Percentiles rank a stretch among this genome's conserved stretches.
Evolutionary conservation across 2,888 invertebrate species (phyloP).

Genomic region (Drosophila kambysellisi): DNA sequence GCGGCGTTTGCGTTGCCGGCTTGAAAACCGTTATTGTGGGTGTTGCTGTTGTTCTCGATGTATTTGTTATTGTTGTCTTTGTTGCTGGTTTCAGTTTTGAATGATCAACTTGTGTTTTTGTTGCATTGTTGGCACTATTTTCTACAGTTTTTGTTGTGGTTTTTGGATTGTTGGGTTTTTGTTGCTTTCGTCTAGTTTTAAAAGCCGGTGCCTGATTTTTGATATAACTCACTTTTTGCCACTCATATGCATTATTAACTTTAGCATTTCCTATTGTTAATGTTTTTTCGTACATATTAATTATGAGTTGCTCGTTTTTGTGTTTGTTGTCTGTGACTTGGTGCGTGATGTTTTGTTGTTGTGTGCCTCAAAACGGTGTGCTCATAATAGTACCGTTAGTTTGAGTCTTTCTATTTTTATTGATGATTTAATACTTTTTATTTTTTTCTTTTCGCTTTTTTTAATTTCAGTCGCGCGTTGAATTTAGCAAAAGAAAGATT

Average conservation of each 20-base stretch:
- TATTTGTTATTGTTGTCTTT: slow-evolving; percentile 14
- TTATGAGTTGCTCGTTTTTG: slow-evolving; percentile 47
- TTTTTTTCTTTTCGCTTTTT: slow-evolving; percentile 28
- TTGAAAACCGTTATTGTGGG: slow-evolving; percentile 43
- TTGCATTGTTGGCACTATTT: slow-evolving; percentile 58
- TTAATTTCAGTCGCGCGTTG: slow-evolving; percentile 65
- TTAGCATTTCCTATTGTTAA: slow-evolving; percentile 73
- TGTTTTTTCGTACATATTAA: slow-evolving; percentile 79
- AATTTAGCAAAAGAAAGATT: slow-evolving; percentile 59
- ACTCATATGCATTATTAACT: slow-evolving; percentile 80
- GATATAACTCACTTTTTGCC: slow-evolving; percentile 80
- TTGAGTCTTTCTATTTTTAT: slow-evolving; percentile 66
- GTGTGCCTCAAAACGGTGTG: slow-evolving; percentile 62
- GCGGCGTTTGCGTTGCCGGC: slow-evolving; percentile 48
- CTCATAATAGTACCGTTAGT: slow-evolving; percentile 72
- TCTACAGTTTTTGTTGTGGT: slow-evolving; percentile 14
- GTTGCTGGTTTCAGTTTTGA: slow-evolving; percentile 46
- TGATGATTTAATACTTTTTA: slow-evolving; percentile 71
- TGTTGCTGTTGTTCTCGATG: slow-evolving; percentile 19
- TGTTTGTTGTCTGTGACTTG: slow-evolving; percentile 53
- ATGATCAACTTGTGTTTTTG: slow-evolving; percentile 35
- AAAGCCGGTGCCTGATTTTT: slow-evolving; percentile 60
- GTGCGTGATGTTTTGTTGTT: slow-evolving; percentile 48
- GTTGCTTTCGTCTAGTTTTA: slow-evolving; percentile 58
- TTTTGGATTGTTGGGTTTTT: slow-evolving; percentile 22